These are phyloP conservation scores for Phrynocephalus versicolor DNA, from an alignment of 2,113 vertebrate species.

Conservation along the genomic window DNA sequence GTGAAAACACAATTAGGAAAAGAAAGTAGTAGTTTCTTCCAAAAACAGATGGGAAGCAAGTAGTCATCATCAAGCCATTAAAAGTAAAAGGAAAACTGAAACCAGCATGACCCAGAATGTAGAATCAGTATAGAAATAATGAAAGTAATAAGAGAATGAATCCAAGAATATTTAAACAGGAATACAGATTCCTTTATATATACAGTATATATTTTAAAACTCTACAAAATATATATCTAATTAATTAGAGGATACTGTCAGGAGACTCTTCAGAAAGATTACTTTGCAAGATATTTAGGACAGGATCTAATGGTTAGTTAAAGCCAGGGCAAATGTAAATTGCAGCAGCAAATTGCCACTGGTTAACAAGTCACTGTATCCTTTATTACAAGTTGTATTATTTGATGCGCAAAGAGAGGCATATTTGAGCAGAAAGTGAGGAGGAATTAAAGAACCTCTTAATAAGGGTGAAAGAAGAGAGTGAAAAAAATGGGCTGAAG, in stretches of 20 bases:
- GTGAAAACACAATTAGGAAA: constrained; percentile 58
- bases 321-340: too few species aligned
- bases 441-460: too few species aligned
- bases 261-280: constrained; percentile 24
- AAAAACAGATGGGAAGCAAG: constrained; percentile 61
- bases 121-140: constrained; percentile 44
- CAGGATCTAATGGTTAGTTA: too few species aligned
- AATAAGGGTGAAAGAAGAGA: too few species aligned
- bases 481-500: too few species aligned
- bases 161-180: constrained; percentile 60
- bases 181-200: background rate
- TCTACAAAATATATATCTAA: constrained; percentile 42
- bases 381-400: too few species aligned
- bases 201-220: background rate
- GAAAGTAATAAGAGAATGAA: constrained; percentile 68
- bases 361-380: too few species aligned
- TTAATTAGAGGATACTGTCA: constrained; percentile 46
- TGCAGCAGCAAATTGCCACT: too few species aligned
- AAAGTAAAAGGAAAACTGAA: constrained; percentile 54
- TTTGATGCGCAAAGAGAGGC: background rate
- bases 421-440: too few species aligned
- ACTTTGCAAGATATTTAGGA: too few species aligned
- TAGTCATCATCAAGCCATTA: constrained; percentile 64
- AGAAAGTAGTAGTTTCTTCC: constrained; percentile 54
- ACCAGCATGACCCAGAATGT: constrained; percentile 51